Evolutionary conservation across 2,113 vertebrate species (phyloP).

Genomic region (Nothocercus julius): DNA sequence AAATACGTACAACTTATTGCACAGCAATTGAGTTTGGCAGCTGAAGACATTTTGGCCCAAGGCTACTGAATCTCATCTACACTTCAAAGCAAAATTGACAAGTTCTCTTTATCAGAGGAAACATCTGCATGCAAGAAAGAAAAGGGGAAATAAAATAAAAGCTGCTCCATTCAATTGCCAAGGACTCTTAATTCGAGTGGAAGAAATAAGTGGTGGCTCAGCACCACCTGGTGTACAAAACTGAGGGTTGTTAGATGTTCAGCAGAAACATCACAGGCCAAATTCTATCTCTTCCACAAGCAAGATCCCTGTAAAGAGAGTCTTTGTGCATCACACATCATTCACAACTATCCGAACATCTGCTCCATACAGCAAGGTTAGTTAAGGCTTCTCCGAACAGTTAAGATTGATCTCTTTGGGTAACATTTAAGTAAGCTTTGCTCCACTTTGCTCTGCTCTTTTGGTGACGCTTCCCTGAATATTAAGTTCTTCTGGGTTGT

Average conservation of each 20-base stretch:
- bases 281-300: fast-evolving
- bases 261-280: background rate
- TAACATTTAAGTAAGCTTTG: background rate
- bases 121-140: background rate
- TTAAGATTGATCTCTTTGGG: background rate
- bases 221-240: constrained; percentile 29
- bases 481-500: no score
- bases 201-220: background rate
- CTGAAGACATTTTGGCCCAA: no score
- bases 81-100: background rate
- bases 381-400: background rate
- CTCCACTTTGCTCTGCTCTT: background rate
- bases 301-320: fast-evolving
- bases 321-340: background rate
- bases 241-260: fast-evolving
- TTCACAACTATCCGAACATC: fast-evolving
- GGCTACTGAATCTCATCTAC: background rate
- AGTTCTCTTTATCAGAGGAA: background rate
- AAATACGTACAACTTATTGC: background rate
- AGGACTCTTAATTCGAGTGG: fast-evolving
- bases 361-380: background rate
- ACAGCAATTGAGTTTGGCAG: background rate
- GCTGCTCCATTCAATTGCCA: no score
- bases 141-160: background rate
- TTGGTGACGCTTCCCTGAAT: background rate